These are phyloP conservation scores for Thamnaconus septentrionalis DNA, from an alignment of 2,113 vertebrate species.

Conservation along the genomic window DNA sequence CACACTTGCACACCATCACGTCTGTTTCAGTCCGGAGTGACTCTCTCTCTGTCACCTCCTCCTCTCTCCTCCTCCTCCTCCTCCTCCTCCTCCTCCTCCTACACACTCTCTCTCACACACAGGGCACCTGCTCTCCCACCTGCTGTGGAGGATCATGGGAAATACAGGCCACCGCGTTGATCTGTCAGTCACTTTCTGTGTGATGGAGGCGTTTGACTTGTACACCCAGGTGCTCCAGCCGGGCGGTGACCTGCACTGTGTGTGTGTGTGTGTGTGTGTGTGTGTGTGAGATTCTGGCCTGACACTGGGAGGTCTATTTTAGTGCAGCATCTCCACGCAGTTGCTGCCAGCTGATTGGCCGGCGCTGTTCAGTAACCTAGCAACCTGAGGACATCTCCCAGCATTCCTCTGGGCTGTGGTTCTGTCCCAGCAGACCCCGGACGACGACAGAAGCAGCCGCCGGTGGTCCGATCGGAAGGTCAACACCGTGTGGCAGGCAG, in stretches of 20 bases:
- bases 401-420: slow-evolving; percentile 33
- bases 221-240: background rate
- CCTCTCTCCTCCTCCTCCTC: background rate
- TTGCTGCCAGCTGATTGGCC: slow-evolving; percentile 50
- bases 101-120: background rate
- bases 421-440: background rate
- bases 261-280: background rate
- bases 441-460: background rate
- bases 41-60: background rate
- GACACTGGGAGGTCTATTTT: slow-evolving; percentile 38
- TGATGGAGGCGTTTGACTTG: slow-evolving; percentile 10
- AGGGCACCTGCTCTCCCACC: background rate
- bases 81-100: background rate
- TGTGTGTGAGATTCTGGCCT: slow-evolving; percentile 27
- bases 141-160: slow-evolving; percentile 13
- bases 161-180: background rate
- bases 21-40: background rate
- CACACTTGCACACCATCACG: too few species aligned
- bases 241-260: background rate
- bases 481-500: background rate
- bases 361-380: slow-evolving; percentile 45
- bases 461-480: slow-evolving; percentile 2
- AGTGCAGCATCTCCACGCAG: background rate
- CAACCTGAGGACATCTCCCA: slow-evolving; percentile 53
- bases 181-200: background rate